phyloP scores from a whole-genome alignment of 1,140 invertebrate genomes.

The Tetramorium alpestre region DNA sequence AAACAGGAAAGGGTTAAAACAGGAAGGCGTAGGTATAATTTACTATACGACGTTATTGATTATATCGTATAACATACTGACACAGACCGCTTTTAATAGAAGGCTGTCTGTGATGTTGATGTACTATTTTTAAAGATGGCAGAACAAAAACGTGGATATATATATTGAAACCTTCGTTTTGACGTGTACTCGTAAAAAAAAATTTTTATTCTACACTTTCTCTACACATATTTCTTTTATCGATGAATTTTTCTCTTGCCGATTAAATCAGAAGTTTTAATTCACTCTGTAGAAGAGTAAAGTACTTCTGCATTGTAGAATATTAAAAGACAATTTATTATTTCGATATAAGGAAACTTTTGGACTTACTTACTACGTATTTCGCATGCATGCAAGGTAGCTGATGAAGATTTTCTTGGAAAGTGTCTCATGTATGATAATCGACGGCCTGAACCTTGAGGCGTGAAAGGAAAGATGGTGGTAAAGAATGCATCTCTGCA shows the following conservation, averaged over 20 bases:
- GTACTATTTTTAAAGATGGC: constrained; percentile 36
- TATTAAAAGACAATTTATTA: not conserved
- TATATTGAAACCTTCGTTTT: not conserved
- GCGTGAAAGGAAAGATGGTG: constrained; percentile 75
- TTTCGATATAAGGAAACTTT: not conserved
- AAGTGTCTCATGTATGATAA: constrained; percentile 73
- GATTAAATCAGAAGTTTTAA: not conserved
- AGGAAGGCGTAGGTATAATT: constrained; percentile 21
- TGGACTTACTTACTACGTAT: not conserved
- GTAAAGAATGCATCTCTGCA: constrained; percentile 44
- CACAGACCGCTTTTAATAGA: constrained; percentile 32
- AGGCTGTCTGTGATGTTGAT: constrained; percentile 29
- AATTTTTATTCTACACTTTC: not conserved
- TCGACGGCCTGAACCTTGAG: constrained; percentile 69
- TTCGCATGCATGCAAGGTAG: not conserved
- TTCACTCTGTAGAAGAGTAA: not conserved
- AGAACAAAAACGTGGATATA: not conserved
- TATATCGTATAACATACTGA: constrained; percentile 2
- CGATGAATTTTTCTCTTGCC: not conserved
- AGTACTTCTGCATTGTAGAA: not conserved
- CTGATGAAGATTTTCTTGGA: constrained; percentile 31
- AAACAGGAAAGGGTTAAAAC: constrained; percentile 22
- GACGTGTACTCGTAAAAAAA: not conserved
- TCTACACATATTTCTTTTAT: not conserved
- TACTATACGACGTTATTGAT: constrained; percentile 38